These are phyloP conservation scores for Bombycilla garrulus DNA, from an alignment of 2,113 vertebrate species.

Conservation along the genomic window DNA sequence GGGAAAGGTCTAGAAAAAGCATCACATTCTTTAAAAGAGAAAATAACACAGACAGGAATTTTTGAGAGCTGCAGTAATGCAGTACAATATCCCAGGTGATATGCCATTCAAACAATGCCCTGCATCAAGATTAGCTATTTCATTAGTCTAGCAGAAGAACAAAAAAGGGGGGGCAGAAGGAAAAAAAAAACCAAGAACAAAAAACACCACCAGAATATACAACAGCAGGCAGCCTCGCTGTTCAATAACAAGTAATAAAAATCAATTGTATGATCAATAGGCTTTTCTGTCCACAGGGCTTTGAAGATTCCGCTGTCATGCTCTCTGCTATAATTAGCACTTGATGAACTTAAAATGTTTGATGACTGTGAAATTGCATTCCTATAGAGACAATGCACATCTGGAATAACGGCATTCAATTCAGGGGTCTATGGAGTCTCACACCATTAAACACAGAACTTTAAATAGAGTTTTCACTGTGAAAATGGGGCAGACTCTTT, in stretches of 20 bases:
- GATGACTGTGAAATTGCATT: conserved; percentile 72
- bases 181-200: not conserved
- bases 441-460: conserved; percentile 49
- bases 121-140: not conserved
- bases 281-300: conserved; percentile 20
- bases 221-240: not conserved
- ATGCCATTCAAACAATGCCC: not conserved
- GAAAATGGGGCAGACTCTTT: conserved; percentile 59
- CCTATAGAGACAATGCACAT: conserved; percentile 64
- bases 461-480: conserved; percentile 58
- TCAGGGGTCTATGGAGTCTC: conserved; percentile 24
- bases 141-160: not conserved
- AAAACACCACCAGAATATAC: not conserved
- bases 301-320: conserved; percentile 42
- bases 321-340: conserved; percentile 62
- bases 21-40: not conserved
- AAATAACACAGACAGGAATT: not conserved
- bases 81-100: not conserved
- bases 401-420: conserved; percentile 64
- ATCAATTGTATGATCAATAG: conserved; percentile 60
- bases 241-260: conserved; percentile 42
- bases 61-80: not conserved
- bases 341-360: conserved; percentile 71
- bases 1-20: not conserved
- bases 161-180: not conserved